Evolutionary conservation across 1,140 invertebrate species (phyloP).

Genomic region (Neodiprion fabricii): DNA sequence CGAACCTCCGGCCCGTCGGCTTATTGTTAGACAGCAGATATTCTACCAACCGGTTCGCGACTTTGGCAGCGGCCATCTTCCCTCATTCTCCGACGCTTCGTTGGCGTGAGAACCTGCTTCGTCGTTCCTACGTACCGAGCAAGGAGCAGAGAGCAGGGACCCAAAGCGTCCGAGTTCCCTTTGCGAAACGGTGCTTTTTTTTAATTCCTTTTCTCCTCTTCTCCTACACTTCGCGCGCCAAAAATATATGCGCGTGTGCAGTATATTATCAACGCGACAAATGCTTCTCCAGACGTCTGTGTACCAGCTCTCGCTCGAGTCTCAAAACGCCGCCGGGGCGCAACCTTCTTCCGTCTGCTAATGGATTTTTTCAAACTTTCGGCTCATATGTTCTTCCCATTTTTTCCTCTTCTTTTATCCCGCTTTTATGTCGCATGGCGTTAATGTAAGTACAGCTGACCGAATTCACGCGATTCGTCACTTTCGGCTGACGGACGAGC

Average conservation of each 20-base stretch:
- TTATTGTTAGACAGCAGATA: too few relatives aligned
- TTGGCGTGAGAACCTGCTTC: constrained; percentile 47
- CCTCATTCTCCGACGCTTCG: constrained; percentile 46
- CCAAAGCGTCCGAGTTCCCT: constrained; percentile 29
- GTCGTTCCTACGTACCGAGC: too few relatives aligned
- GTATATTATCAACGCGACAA: too few relatives aligned
- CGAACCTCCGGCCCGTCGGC: too few relatives aligned
- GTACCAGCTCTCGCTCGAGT: neutral
- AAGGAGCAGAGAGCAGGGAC: too few relatives aligned
- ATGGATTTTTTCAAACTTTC: constrained; percentile 7
- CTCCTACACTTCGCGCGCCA: constrained; percentile 17
- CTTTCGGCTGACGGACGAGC: too few relatives aligned
- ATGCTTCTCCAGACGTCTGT: too few relatives aligned
- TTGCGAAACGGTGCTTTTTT: constrained; percentile 34
- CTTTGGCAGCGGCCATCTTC: constrained; percentile 58
- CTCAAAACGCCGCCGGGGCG: neutral
- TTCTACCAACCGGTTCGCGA: constrained; percentile 54
- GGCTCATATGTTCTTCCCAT: neutral
- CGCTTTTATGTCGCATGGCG: neutral
- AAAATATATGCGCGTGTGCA: constrained; percentile 28
- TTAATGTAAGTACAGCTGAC: too few relatives aligned
- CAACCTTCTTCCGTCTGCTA: neutral
- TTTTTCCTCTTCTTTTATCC: neutral
- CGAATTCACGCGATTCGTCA: too few relatives aligned
- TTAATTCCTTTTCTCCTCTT: constrained; percentile 14